Evolutionary conservation across 2,113 vertebrate genomes (phyloP), one percentile per base, ranked within the genome.

Genomic region (Lepisosteus oculatus): DNA sequence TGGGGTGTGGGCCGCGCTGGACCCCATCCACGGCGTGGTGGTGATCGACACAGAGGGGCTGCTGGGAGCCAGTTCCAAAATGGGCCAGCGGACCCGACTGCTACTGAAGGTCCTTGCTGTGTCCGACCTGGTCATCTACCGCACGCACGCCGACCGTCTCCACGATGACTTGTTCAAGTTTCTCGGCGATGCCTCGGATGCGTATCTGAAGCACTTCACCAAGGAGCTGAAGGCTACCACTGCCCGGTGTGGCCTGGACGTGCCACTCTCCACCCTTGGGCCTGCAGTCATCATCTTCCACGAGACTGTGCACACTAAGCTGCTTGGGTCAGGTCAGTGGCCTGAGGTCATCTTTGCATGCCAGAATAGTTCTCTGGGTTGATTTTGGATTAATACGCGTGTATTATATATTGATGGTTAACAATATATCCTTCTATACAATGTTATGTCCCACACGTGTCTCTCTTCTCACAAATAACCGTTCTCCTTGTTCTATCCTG

Each of bases 91-190:
- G 75, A 99, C 97, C 5, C 90, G 97, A 45, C 93, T 99, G 78
- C 93, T 99, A 15, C 93, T 99, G 57, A 99, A 99, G 83, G 96
- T 99, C 67, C 84, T 99, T 77, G 97, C 97, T 65, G 88, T 99
- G 61, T 99, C 97, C 41, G 97, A 99, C 80, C 87, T 98, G 41
- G 92, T 99, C 77, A 97, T 99, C 85, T 99, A 99, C 84, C 93
- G 97, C 77, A 99, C 97, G 55, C 97, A 97, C 41, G 95, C 96
- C 13, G 97, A 99, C 88, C 93, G 97, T 69, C 94, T 99, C 75
- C 97, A 99, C 41, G 98, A 99, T 29, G 97, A 99, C 80, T 95
- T 99, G 78, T 99, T 99, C 85, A 99, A 99, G 84, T 99, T 99
- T 87, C 94, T 99, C 8, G 97, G 96, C 5, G 96, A 99, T 47